Conservation (phyloP, 1,140 invertebrate genomes). For the Wasmannia auropunctata region DNA sequence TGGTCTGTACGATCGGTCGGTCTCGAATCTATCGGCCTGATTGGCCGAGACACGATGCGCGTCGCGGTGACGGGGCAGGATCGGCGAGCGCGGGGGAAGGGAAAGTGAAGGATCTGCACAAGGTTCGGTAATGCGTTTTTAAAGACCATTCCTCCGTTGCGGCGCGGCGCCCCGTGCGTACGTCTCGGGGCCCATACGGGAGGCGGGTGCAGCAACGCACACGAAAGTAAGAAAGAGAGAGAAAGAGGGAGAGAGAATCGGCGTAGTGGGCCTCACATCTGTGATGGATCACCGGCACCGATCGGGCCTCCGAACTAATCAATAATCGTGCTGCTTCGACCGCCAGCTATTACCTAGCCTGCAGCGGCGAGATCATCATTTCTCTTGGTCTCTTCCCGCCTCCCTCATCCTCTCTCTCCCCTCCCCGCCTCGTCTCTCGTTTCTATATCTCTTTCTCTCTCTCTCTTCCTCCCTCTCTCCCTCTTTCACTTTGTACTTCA, state of each 20-base stretch:
- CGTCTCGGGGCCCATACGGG: constrained; percentile 43
- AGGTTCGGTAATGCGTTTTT: constrained; percentile 82
- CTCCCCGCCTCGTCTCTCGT: not conserved
- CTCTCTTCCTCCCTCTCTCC: not conserved
- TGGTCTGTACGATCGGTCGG: constrained; percentile 76
- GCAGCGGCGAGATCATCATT: constrained; percentile 81
- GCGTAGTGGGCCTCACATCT: constrained; percentile 64
- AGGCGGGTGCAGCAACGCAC: constrained; percentile 62
- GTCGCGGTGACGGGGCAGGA: constrained; percentile 24
- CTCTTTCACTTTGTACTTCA: constrained; percentile 51
- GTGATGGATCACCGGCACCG: constrained; percentile 81
- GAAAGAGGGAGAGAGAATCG: constrained; percentile 60
- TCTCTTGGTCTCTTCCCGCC: constrained; percentile 74
- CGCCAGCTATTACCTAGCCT: constrained; percentile 77
- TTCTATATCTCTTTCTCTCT: constrained; percentile 2
- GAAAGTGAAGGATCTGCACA: constrained; percentile 26
- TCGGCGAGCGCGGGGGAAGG: constrained; percentile 14
- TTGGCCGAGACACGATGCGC: constrained; percentile 65
- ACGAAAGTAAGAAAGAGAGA: constrained; percentile 21
- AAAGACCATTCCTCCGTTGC: constrained; percentile 77
- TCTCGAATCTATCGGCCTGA: constrained; percentile 80
- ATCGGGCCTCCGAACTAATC: constrained; percentile 82
- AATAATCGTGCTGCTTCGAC: constrained; percentile 80
- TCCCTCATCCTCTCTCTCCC: not conserved
- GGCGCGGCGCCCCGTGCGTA: constrained; percentile 33